Evolutionary conservation across 2,797 vertebrate genomes (phyloP), one percentile per base, ranked within the genome.

Genomic region (Amblyraja radiata): DNA sequence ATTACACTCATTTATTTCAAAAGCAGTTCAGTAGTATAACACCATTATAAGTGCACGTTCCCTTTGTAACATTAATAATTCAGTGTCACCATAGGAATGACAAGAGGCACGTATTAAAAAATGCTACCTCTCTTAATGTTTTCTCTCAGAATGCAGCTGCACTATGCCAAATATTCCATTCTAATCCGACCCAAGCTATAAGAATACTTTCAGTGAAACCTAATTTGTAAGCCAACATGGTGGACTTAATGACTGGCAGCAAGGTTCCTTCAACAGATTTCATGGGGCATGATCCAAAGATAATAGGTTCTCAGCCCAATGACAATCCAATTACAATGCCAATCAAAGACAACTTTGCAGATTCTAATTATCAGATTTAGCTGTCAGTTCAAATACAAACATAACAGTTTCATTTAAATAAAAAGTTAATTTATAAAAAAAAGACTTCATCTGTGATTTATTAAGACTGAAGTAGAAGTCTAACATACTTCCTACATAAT

Each of bases 231-330:
- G 97, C 98, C 98, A 99, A 99, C 98, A 99, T 99, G 98, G 98
- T 98, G 97, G 97, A 97, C 98, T 98, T 98, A 99, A 99, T 99
- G 98, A 99, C 97, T 98, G 97, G 98, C 98, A 98, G 98, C 98
- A 98, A 99, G 99, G 98, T 99, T 99, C 99, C 98, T 99, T 98
- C 98, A 99, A 99, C 98, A 99, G 98, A 99, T 99, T 99, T 99
- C 99, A 99, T 99, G 98, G 98, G 98, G 99, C 98, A 99, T 99
- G 99, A 99, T 99, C 99, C 98, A 99, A 99, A 99, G 99, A 99
- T 99, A 99, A 99, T 99, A 99, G 99, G 98, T 99, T 99, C 99
- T 99, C 98, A 99, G 98, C 98, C 98, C 98, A 99, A 99, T 99
- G 99, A 99, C 99, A 99, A 99, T 99, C 98, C 99, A 99, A 99